Percentiles rank a stretch among this genome's conserved stretches.
Evolutionary conservation across 2,888 invertebrate genomes (phyloP).

Genomic region (Pandemis corylana): DNA sequence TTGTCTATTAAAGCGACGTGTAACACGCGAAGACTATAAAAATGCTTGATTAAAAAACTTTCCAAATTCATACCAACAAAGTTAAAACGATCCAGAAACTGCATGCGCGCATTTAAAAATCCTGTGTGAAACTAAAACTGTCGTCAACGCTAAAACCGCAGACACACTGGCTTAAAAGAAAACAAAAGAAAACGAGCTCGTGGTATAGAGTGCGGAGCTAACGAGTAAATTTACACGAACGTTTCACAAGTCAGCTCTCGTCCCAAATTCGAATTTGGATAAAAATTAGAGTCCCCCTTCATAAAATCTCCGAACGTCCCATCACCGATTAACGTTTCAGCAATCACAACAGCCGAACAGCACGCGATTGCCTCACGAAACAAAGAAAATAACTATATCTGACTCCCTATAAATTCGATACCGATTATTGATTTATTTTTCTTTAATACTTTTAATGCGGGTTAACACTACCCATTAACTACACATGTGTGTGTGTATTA

Average conservation of each 20-base stretch:
- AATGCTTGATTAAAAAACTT: conserved; percentile 37
- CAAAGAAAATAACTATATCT: conserved; percentile 74
- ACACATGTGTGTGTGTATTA: conserved; percentile 49
- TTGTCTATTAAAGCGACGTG: conserved; percentile 8
- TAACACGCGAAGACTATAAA: conserved; percentile 37
- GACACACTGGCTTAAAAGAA: conserved; percentile 32
- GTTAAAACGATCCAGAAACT: conserved; percentile 31
- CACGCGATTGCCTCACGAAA: conserved; percentile 74
- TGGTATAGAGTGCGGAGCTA: conserved; percentile 17
- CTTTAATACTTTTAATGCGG: conserved; percentile 75
- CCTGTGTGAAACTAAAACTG: conserved; percentile 36
- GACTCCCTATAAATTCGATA: conserved; percentile 62
- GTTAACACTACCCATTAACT: conserved; percentile 68
- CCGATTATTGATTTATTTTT: conserved; percentile 69
- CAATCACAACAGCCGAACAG: conserved; percentile 69
- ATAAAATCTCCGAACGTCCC: conserved; percentile 69
- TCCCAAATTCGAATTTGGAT: conserved; percentile 54
- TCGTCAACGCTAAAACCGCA: conserved; percentile 38
- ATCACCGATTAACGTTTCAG: conserved; percentile 78
- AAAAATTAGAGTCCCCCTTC: conserved; percentile 65
- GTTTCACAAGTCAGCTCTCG: conserved; percentile 47
- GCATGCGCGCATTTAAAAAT: conserved; percentile 37
- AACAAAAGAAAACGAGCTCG: conserved; percentile 25
- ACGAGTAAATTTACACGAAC: conserved; percentile 44
- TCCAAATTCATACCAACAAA: conserved; percentile 36